Conservation (phyloP, 92 coral and sea anemone genomes). For the Epizoanthus ramosus region DNA sequence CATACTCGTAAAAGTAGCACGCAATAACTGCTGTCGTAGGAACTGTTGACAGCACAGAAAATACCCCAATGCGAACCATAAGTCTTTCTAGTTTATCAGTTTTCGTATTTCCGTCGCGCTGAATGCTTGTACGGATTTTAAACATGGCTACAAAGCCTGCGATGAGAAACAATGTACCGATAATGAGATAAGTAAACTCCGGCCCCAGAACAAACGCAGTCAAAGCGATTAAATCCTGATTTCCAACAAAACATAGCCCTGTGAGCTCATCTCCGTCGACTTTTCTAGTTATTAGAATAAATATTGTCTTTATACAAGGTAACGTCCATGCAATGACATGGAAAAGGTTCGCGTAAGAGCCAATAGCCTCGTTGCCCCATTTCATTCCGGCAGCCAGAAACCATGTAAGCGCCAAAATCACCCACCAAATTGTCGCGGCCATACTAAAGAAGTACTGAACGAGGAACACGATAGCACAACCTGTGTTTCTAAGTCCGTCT, state of each 20-base stretch:
- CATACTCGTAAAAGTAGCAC: conserved; percentile 94
- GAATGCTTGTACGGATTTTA: conserved; percentile 77
- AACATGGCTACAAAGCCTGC: conserved; percentile 96
- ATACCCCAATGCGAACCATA: conserved; percentile 90
- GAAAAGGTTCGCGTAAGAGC: conserved; percentile 90
- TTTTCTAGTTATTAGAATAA: conserved; percentile 90
- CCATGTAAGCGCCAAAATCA: conserved; percentile 92
- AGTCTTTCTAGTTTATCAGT: conserved; percentile 91
- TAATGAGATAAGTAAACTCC: conserved; percentile 98
- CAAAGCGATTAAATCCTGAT: conserved; percentile 95
- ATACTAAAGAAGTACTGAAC: conserved; percentile 94
- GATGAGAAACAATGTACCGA: conserved; percentile 90
- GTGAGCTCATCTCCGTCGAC: conserved; percentile 98
- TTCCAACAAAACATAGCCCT: conserved; percentile 97
- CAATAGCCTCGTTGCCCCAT: conserved; percentile 93
- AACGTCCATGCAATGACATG: conserved; percentile 95
- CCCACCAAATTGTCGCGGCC: conserved; percentile 99
- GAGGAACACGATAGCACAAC: conserved; percentile 90
- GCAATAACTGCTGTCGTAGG: conserved; percentile 93
- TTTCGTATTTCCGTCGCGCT: conserved; percentile 78
- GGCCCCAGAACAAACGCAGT: conserved; percentile 99
- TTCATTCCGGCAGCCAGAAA: conserved; percentile 99
- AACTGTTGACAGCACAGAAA: conserved; percentile 86
- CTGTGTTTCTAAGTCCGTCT: conserved; percentile 94
- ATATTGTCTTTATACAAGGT: conserved; percentile 91